Evolutionary conservation across 2,113 vertebrate genomes (phyloP), one percentile per base, ranked within the genome.

Genomic region (Stictonetta naevosa): DNA sequence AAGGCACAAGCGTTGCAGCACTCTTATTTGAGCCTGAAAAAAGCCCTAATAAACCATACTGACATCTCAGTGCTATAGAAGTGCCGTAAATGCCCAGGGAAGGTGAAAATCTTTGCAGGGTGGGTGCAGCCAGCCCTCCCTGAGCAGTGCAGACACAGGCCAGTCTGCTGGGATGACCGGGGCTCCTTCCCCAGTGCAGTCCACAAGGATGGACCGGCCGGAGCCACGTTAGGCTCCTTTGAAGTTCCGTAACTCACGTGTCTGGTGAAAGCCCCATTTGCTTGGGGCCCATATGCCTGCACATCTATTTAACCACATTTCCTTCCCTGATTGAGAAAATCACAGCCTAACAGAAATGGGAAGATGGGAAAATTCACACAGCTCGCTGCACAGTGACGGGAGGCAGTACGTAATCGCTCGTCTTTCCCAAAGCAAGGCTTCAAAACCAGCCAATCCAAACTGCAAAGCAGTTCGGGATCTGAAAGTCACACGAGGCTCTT

Each of bases 381-480:
- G 34, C 46, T 84, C 15, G 3, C 34, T 31, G 7, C 9, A 2
- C 5, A n/a, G 5, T 36, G 36, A 8, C 0, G 5, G 20, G 48
- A 29, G 40, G 17, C 76, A 77, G 28, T 1, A 8, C 0, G 3
- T 5, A 18, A 53, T 20, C 0, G 0, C 59, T 38, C 68, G 69
- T 10, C 29, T 59, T 33, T 29, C 46, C 55, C 29, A 72, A 25
- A 40, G 48, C 25, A 26, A 55, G 66, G 34, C 17, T 68, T 17
- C 82, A 42, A 58, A 92, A 21, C 15, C 6, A 14, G 33, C 44
- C 34, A 62, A 34, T 20, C n/a, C 33, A 62, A 77, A 48, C 34
- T 23, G 33, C 59, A 62, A 28, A 63, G 34, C 34, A 18, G 17
- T 50, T 46, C n/a, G 11, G n/a, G 25, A 69, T 28, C 76, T 33